These are phyloP conservation scores for Oppia nitens DNA, from an alignment of 1,140 invertebrate genomes.

Conservation along the genomic window DNA sequence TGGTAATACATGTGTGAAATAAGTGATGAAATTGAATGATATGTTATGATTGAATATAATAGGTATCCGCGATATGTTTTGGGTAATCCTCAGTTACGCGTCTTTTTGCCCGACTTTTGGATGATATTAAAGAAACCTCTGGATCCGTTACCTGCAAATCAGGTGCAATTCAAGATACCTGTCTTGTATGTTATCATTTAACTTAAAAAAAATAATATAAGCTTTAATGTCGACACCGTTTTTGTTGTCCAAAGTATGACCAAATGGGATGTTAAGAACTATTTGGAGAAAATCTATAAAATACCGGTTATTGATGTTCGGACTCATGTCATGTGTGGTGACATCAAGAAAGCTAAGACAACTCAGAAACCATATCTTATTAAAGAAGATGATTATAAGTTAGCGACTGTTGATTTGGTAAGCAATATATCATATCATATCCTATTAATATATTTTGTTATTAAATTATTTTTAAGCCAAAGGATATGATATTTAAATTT, in stretches of 20 bases:
- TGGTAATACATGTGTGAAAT: background rate
- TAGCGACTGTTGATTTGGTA: slow-evolving; percentile 52
- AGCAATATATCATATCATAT: background rate
- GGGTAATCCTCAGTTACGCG: slow-evolving; percentile 69
- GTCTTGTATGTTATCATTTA: slow-evolving; percentile 39
- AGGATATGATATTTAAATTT: slow-evolving; percentile 26
- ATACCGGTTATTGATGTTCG: slow-evolving; percentile 51
- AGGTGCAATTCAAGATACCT: slow-evolving; percentile 65
- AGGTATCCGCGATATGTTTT: slow-evolving; percentile 64
- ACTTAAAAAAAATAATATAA: too few species aligned
- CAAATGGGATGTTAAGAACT: slow-evolving; percentile 67
- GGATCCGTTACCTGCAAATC: slow-evolving; percentile 44
- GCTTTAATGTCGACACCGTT: background rate
- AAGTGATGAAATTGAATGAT: background rate
- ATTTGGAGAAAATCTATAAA: slow-evolving; percentile 86
- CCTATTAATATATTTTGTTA: slow-evolving; percentile 2
- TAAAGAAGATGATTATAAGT: slow-evolving; percentile 67
- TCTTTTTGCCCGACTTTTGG: slow-evolving; percentile 86
- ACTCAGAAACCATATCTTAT: slow-evolving; percentile 39
- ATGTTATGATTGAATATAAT: background rate
- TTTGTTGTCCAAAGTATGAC: slow-evolving; percentile 42
- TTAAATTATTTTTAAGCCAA: slow-evolving; percentile 21
- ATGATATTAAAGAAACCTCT: slow-evolving; percentile 63
- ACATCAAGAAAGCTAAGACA: slow-evolving; percentile 25
- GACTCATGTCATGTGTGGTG: slow-evolving; percentile 25